Conservation (phyloP, 2,797 vertebrate species). For the Numenius phaeopus region DNA sequence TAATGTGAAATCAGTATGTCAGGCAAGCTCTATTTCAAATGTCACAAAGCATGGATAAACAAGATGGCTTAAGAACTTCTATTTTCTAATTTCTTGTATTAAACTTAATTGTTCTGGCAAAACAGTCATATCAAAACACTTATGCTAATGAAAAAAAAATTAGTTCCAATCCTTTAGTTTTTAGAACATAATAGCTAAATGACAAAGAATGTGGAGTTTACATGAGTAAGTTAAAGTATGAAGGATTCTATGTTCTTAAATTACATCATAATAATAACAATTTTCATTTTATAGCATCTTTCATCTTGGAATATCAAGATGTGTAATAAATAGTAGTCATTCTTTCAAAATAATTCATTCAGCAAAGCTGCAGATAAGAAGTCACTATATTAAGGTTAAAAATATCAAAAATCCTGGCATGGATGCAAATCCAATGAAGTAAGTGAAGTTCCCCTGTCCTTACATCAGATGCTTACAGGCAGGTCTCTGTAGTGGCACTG, state of each 20-base stretch:
- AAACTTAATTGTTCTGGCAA: slow-evolving; percentile 51
- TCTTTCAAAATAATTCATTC: not conserved
- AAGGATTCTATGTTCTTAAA: not conserved
- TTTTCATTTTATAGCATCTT: not conserved
- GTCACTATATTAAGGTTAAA: not conserved
- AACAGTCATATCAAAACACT: slow-evolving; percentile 70
- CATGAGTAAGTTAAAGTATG: not conserved
- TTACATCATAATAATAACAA: not conserved
- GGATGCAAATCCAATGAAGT: not conserved
- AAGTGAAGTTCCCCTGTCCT: fast-evolving
- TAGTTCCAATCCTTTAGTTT: slow-evolving; percentile 59
- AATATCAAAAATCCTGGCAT: not conserved
- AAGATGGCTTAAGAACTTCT: slow-evolving; percentile 14
- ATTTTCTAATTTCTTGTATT: slow-evolving; percentile 58
- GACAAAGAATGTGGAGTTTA: not conserved
- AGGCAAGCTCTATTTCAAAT: not conserved
- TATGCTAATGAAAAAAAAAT: slow-evolving; percentile 73
- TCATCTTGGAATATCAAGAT: not conserved
- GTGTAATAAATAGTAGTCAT: not conserved
- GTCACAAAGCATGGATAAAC: not conserved
- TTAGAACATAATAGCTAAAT: slow-evolving; percentile 46
- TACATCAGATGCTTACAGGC: not conserved
- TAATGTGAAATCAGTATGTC: not conserved
- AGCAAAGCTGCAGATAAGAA: not conserved
- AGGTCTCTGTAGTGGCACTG: not conserved